Conservation (phyloP, 2,113 vertebrate genomes). For the Marmota flaviventris region DNA sequence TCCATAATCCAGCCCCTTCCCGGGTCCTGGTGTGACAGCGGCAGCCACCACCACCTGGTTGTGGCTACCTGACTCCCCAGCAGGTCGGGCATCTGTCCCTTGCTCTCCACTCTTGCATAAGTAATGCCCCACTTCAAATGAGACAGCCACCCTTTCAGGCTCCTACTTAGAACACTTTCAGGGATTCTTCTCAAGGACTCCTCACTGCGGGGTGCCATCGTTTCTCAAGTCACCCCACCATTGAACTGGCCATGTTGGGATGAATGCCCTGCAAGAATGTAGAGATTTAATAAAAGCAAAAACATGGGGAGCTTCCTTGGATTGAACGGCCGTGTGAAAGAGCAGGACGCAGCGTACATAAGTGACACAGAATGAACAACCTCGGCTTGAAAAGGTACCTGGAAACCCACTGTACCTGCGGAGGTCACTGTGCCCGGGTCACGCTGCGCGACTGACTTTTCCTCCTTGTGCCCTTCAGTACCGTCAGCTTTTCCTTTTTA, state of each 20-base stretch:
- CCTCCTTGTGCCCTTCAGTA: neutral
- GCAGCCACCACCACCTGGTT: neutral
- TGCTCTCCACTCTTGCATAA: neutral
- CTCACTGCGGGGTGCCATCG: neutral
- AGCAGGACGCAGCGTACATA: accelerated
- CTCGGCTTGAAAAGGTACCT: neutral
- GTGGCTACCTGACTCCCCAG: neutral
- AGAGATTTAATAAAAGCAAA: neutral
- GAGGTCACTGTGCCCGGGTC: neutral
- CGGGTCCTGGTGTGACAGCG: neutral
- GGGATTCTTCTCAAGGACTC: neutral
- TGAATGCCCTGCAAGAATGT: neutral
- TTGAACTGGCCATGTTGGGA: neutral
- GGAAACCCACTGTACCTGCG: neutral
- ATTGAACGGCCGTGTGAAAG: neutral
- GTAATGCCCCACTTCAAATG: neutral
- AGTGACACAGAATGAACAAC: neutral
- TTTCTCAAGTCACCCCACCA: neutral
- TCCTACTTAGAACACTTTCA: neutral
- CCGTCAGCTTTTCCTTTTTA: slow-evolving; percentile 8
- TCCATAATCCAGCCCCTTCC: slow-evolving; percentile 40
- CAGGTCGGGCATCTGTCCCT: neutral
- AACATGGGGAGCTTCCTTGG: neutral
- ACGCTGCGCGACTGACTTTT: neutral
- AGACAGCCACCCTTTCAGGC: neutral